Conservation (phyloP, 37 sponge, comb jelly and placozoan genomes). For the Geodia barretti region DNA sequence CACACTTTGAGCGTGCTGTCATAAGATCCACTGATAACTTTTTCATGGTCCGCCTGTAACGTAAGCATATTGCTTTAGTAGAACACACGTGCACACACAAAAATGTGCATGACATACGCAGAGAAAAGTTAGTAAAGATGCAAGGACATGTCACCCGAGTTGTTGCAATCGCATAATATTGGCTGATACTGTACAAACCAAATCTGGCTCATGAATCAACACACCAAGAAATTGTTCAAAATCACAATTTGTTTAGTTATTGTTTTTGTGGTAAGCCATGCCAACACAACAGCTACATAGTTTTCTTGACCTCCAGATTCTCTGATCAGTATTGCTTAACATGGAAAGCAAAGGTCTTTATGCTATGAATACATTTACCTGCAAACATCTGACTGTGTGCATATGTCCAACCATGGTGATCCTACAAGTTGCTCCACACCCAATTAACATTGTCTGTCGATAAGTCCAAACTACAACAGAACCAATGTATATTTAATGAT, state of each 20-base stretch:
- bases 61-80: neutral
- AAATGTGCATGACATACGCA: too few relatives aligned
- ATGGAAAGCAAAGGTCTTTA: neutral
- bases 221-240: too few relatives aligned
- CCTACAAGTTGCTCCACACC: conserved; percentile 87
- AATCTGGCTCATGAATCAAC: too few relatives aligned
- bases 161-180: too few relatives aligned
- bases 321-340: neutral
- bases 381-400: conserved; percentile 96
- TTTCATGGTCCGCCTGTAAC: conserved; percentile 82
- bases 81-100: neutral
- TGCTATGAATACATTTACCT: conserved; percentile 47
- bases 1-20: conserved; percentile 95
- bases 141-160: too few relatives aligned
- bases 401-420: conserved; percentile 93
- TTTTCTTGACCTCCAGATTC: neutral
- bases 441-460: conserved; percentile 78
- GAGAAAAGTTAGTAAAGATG: too few relatives aligned
- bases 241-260: too few relatives aligned
- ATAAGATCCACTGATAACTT: conserved; percentile 96
- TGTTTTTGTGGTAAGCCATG: too few relatives aligned
- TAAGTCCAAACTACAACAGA: conserved; percentile 86
- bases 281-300: neutral
- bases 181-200: neutral
- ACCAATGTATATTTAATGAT: too few relatives aligned